phyloP scores from a whole-genome alignment of 2,888 invertebrate species.

The Chaetogeoica ovagalla region DNA sequence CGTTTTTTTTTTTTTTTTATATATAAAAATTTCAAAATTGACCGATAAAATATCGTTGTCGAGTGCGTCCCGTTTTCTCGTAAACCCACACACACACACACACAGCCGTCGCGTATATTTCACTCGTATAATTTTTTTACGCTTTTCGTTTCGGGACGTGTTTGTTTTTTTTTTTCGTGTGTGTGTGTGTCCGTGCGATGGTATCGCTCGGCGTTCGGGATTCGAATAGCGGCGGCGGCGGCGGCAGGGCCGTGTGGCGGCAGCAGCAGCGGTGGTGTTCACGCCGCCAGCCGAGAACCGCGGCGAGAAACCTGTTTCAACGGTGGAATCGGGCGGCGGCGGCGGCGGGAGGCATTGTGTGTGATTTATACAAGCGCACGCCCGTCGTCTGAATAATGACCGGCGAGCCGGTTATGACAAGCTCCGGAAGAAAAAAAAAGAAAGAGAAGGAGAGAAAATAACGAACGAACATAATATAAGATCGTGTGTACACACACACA shows the following conservation, averaged over 20 bases:
- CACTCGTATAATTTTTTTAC: constrained; percentile 7
- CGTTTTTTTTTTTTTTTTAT: background rate
- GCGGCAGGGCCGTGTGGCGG: background rate
- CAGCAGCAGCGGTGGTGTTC: constrained; percentile 13
- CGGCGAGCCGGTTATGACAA: constrained; percentile 51
- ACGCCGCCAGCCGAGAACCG: constrained; percentile 28
- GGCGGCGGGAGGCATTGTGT: constrained; percentile 26
- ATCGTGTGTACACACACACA: background rate
- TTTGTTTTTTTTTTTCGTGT: too few species aligned
- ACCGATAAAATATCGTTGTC: constrained; percentile 46
- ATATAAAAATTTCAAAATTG: constrained; percentile 12
- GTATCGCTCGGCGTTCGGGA: constrained; percentile 12
- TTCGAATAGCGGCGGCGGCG: constrained; percentile 32
- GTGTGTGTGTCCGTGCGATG: constrained; percentile 28
- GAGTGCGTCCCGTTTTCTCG: too few species aligned
- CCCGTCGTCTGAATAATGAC: constrained; percentile 49
- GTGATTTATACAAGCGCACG: constrained; percentile 49
- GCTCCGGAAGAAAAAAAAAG: constrained; percentile 44
- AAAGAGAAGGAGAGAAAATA: too few species aligned
- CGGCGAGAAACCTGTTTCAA: constrained; percentile 44
- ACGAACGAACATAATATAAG: constrained; percentile 28
- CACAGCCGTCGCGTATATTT: too few species aligned
- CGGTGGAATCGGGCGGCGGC: background rate
- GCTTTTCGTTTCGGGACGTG: constrained; percentile 5
- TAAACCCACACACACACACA: background rate